Conservation (phyloP, 2,797 vertebrate species). For the Phoeniculus purpureus region DNA sequence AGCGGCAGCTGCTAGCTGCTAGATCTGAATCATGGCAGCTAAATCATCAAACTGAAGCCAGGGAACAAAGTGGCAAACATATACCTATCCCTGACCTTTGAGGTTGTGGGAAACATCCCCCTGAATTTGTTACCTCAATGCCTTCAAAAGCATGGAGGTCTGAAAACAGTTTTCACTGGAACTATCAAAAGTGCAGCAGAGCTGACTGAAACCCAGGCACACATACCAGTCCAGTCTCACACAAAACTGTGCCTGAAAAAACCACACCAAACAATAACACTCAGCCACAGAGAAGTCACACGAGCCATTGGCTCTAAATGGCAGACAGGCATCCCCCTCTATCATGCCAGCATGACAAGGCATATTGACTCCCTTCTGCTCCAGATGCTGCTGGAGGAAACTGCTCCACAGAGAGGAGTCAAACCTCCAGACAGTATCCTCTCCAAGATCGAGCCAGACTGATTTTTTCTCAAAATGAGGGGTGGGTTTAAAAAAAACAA, state of each 20-base stretch:
- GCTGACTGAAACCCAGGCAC: background rate
- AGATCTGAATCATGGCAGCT: background rate
- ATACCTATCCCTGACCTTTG: background rate
- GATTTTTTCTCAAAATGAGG: background rate
- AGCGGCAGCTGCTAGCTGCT: background rate
- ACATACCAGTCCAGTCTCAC: fast-evolving
- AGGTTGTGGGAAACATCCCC: background rate
- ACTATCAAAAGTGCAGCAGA: background rate
- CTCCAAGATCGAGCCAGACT: background rate
- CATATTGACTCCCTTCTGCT: background rate
- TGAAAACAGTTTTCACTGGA: background rate
- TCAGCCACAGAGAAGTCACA: background rate
- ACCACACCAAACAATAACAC: background rate
- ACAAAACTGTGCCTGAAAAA: background rate
- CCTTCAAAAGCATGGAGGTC: background rate
- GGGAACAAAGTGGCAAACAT: background rate
- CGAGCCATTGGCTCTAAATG: background rate
- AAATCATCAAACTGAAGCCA: background rate
- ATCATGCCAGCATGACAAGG: background rate
- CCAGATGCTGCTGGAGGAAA: background rate
- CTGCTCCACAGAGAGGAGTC: background rate
- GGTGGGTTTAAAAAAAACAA: too few relatives aligned
- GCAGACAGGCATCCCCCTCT: background rate
- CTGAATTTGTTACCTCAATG: background rate
- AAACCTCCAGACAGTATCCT: background rate